Evolutionary conservation across 2,888 invertebrate species (phyloP), one percentile per base, ranked within the genome.

Genomic region (Lochmaea capreae): DNA sequence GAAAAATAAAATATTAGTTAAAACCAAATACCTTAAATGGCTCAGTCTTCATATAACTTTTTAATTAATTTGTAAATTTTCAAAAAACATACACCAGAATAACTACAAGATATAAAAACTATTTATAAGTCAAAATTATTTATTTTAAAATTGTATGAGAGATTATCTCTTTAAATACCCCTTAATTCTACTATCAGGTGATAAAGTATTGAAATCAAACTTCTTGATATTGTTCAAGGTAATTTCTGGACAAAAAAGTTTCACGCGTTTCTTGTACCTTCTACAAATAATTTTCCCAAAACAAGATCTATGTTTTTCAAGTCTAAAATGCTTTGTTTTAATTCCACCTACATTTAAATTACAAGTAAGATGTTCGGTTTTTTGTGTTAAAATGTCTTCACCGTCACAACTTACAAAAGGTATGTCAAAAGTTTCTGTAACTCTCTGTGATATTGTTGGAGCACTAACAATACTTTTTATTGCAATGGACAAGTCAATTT

Each of bases 141-240:
- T 22, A 22, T 22, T 22, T 22, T 22, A 22, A 22, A 22, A 22
- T 22, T 22, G 22, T 22, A 22, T 22, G 22, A 2, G 22, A 22
- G 1, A 22, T 3, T 22, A 77, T 52, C 75, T 77, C 49, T 77
- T 82, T 49, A 88, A 83, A 81, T 86, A 83, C 72, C 81, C 81
- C n/a, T 83, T 86, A 68, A 91, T 88, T 70, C 87, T 79, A 83
- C 89, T 90, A 86, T 92, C 92, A 11, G 92, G 92, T 0, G 92
- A 93, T 2, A 89, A 89, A 57, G 87, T 87, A 43, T 88, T 86
- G 85, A 93, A 93, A 76, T 88, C 87, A 86, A 92, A 93, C 54
- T 75, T 77, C 61, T 81, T 80, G 67, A 88, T 74, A 67, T 16
- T 54, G 10, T 22, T 43, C 18, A 58, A 16, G 12, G 49, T 63